Evolutionary conservation across 1,140 invertebrate species (phyloP).

Genomic region (Aphelenchoides besseyi): DNA sequence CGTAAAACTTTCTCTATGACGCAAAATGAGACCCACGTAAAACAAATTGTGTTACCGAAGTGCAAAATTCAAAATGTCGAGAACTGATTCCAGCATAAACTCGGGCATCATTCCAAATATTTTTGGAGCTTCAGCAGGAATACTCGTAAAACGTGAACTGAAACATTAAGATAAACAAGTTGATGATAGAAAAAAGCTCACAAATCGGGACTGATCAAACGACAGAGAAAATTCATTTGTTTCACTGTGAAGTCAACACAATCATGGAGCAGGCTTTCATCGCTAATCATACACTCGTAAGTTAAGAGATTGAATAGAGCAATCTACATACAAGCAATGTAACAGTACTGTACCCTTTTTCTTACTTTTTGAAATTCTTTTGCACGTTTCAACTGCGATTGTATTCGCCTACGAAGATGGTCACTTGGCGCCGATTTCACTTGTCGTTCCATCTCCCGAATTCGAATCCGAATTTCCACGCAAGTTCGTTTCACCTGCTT

Average conservation of each 20-base stretch:
- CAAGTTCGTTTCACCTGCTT: slow-evolving; percentile 71
- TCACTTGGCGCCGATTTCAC: background rate
- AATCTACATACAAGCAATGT: slow-evolving; percentile 9
- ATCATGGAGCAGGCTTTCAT: slow-evolving; percentile 29
- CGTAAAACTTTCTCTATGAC: slow-evolving; percentile 73
- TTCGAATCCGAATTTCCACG: background rate
- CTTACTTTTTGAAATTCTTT: background rate
- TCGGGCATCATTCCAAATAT: slow-evolving; percentile 80
- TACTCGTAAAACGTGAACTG: slow-evolving; percentile 15
- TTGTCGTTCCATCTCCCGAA: slow-evolving; percentile 8
- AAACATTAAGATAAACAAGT: background rate
- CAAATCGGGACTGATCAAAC: slow-evolving; percentile 44
- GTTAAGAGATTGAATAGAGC: background rate
- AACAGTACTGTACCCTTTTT: too few relatives aligned
- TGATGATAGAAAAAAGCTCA: slow-evolving; percentile 27
- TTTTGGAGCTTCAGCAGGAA: slow-evolving; percentile 71
- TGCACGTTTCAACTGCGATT: background rate
- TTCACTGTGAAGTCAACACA: slow-evolving; percentile 50
- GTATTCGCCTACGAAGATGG: background rate
- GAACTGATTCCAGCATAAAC: slow-evolving; percentile 68
- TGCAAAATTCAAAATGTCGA: slow-evolving; percentile 42
- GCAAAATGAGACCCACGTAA: slow-evolving; percentile 61
- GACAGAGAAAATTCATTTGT: slow-evolving; percentile 46
- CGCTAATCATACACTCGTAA: slow-evolving; percentile 40
- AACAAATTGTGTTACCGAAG: slow-evolving; percentile 44